These are phyloP conservation scores for Orthonevra nobilis DNA, from an alignment of 2,888 invertebrate genomes.

Conservation along the genomic window DNA sequence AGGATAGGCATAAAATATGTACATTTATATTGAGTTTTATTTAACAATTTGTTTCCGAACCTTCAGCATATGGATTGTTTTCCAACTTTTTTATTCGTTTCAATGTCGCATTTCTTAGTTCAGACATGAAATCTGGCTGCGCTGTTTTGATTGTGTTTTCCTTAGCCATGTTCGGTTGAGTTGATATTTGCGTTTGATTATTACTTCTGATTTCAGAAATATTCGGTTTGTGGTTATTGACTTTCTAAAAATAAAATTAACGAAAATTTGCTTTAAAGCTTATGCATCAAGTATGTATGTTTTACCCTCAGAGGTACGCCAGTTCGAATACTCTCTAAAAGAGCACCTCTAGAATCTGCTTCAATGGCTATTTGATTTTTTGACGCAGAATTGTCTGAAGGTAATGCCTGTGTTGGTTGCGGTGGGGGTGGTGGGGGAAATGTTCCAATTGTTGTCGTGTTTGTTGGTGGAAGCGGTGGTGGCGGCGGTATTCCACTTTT, in stretches of 20 bases:
- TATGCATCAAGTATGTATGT: no score
- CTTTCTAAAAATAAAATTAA: slow-evolving; percentile 74
- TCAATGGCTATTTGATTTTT: slow-evolving; percentile 35
- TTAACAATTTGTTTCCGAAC: slow-evolving; percentile 72
- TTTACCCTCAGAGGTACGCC: slow-evolving; percentile 76
- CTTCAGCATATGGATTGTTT: slow-evolving; percentile 73
- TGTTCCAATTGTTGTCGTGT: no score
- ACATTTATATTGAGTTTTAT: background rate
- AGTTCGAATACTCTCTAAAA: slow-evolving; percentile 74
- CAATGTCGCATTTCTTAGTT: slow-evolving; percentile 51
- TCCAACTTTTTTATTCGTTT: slow-evolving; percentile 67
- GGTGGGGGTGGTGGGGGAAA: slow-evolving; percentile 66
- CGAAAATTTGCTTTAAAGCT: background rate
- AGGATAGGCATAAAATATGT: background rate
- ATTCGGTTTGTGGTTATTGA: slow-evolving; percentile 30
- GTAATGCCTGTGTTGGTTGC: no score
- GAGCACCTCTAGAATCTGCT: slow-evolving; percentile 72
- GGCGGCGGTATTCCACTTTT: background rate
- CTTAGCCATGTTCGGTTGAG: background rate
- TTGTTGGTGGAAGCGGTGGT: slow-evolving; percentile 8
- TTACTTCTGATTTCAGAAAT: background rate
- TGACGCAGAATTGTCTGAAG: slow-evolving; percentile 47
- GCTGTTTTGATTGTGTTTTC: slow-evolving; percentile 5
- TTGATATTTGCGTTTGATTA: background rate
- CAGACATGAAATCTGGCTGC: slow-evolving; percentile 55